Evolutionary conservation across 92 coral and sea anemone genomes (phyloP), one percentile per base, ranked within the genome.

Genomic region (Galaxea fascicularis): DNA sequence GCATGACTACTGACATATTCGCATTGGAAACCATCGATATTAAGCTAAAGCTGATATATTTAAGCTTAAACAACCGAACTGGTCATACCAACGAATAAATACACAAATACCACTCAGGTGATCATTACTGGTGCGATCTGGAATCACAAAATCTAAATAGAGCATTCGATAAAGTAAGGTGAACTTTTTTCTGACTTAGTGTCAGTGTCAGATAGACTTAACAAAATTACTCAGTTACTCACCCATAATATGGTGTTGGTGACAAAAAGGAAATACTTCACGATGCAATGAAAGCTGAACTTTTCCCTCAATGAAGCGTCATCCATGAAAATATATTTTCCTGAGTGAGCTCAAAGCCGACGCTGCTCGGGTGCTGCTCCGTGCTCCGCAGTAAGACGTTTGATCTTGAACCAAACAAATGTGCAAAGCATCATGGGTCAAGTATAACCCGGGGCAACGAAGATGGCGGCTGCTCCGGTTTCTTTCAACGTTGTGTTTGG

Each of bases 401-500:
- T 8, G 44, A 17, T 0, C 14, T 14, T 4, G 73, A 18, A 25
- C 44, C 20, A n/a, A 8, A 3, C 17, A n/a, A 26, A 6, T 7
- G 18, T 12, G 79, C 70, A 71, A n/a, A 1, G 86, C 41, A 81
- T 56, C 12, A 56, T 70, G 86, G 78, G 68, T 53, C 22, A 74
- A 35, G 44, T 58, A 12, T n/a, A 6, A 35, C 6, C 66, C 0
- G 11, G 64, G 9, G 24, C 44, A 65, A 77, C 39, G 72, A 92
- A 85, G 17, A 91, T 91, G 97, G 97, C 94, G 75, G 94, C 86
- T 0, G 91, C 92, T 39, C 74, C 74, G 24, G 91, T 78, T 66
- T 76, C 83, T 24, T 94, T 94, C 29, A 91, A 94, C 65, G 94
- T 94, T 15, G 98, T 89, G 62, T 92, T 94, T 76, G 98, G 98